A percentile compares a stretch with the other conserved stretches of the same genome.
Evolutionary conservation across 2,888 invertebrate genomes (phyloP).

Genomic region (Acleris cristana): DNA sequence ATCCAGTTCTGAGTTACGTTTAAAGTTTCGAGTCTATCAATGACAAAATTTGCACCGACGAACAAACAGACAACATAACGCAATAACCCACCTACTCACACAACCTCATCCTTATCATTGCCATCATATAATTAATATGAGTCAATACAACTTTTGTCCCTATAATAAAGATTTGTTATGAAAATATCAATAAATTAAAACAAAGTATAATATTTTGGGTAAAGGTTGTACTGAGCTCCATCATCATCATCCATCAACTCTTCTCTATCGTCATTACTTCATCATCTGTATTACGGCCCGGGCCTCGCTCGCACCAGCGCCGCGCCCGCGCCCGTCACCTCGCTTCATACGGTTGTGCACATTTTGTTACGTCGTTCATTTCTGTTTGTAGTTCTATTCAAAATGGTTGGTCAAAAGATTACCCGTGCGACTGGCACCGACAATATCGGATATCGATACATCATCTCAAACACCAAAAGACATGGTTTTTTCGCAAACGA

Average conservation of each 20-base stretch:
- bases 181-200: too few relatives aligned
- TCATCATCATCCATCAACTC: too few relatives aligned
- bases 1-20: too few relatives aligned
- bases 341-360: slow-evolving; percentile 78
- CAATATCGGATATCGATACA: slow-evolving; percentile 76
- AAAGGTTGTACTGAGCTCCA: too few relatives aligned
- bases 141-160: slow-evolving; percentile 5
- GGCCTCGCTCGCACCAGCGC: slow-evolving; percentile 29
- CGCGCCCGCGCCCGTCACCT: slow-evolving; percentile 46
- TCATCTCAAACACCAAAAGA: slow-evolving; percentile 77
- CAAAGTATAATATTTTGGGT: too few relatives aligned
- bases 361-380: slow-evolving; percentile 83
- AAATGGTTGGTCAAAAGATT: slow-evolving; percentile 83
- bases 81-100: neutral
- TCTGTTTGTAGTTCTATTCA: slow-evolving; percentile 84
- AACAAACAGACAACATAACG: too few relatives aligned
- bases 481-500: slow-evolving; percentile 83
- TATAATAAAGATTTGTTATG: neutral
- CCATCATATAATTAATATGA: slow-evolving; percentile 7
- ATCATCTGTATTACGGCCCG: slow-evolving; percentile 6
- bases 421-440: slow-evolving; percentile 81
- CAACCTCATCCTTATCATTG: slow-evolving; percentile 10
- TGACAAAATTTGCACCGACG: too few relatives aligned
- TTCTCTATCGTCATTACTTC: slow-evolving; percentile 1
- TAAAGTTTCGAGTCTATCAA: too few relatives aligned